Percentiles rank a stretch among this genome's conserved stretches.
Conservation (phyloP, 2,113 vertebrate species). For the Puffinus mauretanicus region DNA sequence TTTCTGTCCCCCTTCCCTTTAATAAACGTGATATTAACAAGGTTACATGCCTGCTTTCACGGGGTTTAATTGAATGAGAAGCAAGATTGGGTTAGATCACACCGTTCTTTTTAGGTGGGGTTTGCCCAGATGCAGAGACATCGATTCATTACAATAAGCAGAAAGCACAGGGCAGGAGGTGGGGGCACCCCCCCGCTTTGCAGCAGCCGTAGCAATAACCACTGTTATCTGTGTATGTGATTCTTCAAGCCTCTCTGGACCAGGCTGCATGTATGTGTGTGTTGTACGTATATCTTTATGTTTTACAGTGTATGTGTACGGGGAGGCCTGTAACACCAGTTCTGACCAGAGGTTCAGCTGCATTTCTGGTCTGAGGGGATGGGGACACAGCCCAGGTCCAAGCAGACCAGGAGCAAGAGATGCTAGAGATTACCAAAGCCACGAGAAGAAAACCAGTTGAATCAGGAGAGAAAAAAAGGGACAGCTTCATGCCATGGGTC, state of each 20-base stretch:
- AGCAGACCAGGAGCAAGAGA: background rate
- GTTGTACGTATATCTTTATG: background rate
- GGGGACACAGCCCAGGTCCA: background rate
- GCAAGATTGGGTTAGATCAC: slow-evolving; percentile 72
- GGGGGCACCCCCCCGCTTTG: background rate
- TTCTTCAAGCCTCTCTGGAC: background rate
- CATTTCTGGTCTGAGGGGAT: background rate
- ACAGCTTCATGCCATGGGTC: background rate
- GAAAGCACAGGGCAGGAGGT: background rate
- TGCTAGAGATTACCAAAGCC: background rate
- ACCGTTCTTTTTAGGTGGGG: slow-evolving; percentile 52
- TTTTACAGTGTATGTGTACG: background rate
- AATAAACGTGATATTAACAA: slow-evolving; percentile 84
- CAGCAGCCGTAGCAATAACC: background rate
- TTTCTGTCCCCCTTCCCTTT: slow-evolving; percentile 80
- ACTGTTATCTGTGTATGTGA: background rate
- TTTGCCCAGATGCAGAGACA: slow-evolving; percentile 8
- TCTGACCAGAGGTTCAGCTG: background rate
- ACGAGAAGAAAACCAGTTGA: background rate
- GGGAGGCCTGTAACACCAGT: background rate
- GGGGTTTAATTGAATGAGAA: slow-evolving; percentile 77
- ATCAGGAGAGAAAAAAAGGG: background rate
- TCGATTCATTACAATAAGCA: background rate
- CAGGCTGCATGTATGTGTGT: background rate
- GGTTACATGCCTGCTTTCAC: slow-evolving; percentile 75